These are phyloP conservation scores for Lepidotrigona ventralis DNA, from an alignment of 1,140 invertebrate species.

Conservation along the genomic window DNA sequence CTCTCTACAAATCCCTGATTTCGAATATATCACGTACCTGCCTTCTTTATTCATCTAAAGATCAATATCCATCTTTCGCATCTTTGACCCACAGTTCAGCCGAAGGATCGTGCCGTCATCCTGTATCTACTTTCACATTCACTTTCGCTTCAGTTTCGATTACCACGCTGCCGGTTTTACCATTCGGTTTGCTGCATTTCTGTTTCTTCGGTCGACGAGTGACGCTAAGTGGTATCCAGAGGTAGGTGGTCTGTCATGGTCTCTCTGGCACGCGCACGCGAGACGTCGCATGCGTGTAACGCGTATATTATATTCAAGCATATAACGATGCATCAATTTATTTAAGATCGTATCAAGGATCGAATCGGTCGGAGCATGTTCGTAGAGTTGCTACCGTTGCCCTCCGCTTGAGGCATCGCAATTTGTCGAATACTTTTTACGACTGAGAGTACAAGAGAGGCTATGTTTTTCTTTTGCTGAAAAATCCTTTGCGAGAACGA, in stretches of 20 bases:
- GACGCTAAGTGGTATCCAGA: constrained; percentile 29
- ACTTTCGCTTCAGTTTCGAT: constrained; percentile 26
- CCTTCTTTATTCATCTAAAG: constrained; percentile 31
- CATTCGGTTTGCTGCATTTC: constrained; percentile 20
- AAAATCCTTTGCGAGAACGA: not conserved
- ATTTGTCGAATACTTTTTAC: constrained; percentile 9
- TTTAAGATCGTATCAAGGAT: constrained; percentile 18
- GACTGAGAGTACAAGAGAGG: constrained; percentile 35
- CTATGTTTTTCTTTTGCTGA: constrained; percentile 15
- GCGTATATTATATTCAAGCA: constrained; percentile 9
- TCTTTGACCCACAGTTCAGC: constrained; percentile 23
- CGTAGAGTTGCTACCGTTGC: constrained; percentile 20
- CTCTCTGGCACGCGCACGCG: not conserved
- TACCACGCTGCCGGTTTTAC: constrained; percentile 14
- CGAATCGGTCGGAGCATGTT: constrained; percentile 43
- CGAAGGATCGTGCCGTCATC: constrained; percentile 34
- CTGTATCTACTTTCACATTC: constrained; percentile 25
- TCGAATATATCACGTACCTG: constrained; percentile 39
- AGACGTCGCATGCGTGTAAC: not conserved
- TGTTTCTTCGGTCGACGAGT: not conserved
- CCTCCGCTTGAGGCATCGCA: constrained; percentile 3
- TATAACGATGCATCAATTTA: constrained; percentile 12
- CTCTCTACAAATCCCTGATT: constrained; percentile 49
- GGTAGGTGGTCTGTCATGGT: constrained; percentile 31
- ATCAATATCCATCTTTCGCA: constrained; percentile 18